Conservation (phyloP, 1,140 invertebrate genomes). For the Drosophila ficusphila region DNA sequence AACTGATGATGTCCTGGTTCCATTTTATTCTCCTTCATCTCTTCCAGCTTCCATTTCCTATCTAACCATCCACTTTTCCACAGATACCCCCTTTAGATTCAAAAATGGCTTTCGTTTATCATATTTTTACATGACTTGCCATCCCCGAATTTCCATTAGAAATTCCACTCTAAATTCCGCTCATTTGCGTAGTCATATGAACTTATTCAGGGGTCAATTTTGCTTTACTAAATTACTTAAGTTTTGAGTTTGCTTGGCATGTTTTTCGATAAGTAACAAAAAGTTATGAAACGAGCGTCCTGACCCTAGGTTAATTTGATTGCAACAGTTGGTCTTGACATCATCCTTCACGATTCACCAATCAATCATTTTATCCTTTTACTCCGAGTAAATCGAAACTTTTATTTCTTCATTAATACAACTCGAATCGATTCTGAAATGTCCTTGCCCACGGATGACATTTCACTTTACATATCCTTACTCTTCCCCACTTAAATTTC, state of each 20-base stretch:
- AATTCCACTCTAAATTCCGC: background rate
- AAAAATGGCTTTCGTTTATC: constrained; percentile 30
- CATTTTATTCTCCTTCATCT: constrained; percentile 6
- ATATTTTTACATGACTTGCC: constrained; percentile 56
- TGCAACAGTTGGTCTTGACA: constrained; percentile 21
- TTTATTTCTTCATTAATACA: constrained; percentile 37
- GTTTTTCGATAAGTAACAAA: no score
- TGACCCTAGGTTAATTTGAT: background rate
- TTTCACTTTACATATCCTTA: constrained; percentile 37
- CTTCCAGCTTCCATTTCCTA: constrained; percentile 15
- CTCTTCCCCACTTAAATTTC: constrained; percentile 22
- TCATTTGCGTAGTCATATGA: constrained; percentile 54
- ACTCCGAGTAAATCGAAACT: constrained; percentile 5
- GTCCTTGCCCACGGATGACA: constrained; percentile 26
- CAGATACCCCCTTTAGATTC: constrained; percentile 17
- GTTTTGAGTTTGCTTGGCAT: no score
- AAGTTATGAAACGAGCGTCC: constrained; percentile 2
- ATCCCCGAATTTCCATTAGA: background rate
- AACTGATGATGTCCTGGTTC: background rate
- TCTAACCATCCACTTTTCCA: constrained; percentile 28
- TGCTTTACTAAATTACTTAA: no score
- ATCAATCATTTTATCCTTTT: background rate
- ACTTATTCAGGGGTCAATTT: no score
- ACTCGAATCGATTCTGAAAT: constrained; percentile 7
- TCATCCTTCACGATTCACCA: background rate